phyloP scores from a whole-genome alignment of 1,140 invertebrate species.

The Rhopalosiphum padi region DNA sequence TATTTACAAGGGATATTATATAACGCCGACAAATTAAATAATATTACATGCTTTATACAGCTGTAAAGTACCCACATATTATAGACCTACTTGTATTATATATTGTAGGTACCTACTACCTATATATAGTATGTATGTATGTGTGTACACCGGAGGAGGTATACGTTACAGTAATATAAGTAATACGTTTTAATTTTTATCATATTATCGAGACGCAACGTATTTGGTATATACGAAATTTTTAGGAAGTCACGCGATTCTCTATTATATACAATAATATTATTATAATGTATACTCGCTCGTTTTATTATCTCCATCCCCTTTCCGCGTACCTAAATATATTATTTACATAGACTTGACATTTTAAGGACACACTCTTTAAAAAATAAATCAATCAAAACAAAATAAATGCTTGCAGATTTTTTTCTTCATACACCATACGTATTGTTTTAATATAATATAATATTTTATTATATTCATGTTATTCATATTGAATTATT shows the following conservation, averaged over 20 bases:
- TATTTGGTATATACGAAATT: not conserved
- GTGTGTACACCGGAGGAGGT: not conserved
- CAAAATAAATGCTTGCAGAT: not conserved
- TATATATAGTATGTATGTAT: not conserved
- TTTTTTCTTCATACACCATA: not conserved
- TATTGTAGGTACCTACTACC: not conserved
- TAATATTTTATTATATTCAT: not conserved
- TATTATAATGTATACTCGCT: not conserved
- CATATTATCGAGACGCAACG: not conserved
- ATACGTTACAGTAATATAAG: not conserved
- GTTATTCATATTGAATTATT: not conserved
- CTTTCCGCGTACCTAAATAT: not conserved
- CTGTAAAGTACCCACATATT: not conserved
- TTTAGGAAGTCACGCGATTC: slow-evolving; percentile 24
- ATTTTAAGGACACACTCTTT: slow-evolving; percentile 41
- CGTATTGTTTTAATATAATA: not conserved
- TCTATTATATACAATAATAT: not conserved
- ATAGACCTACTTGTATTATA: not conserved
- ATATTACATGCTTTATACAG: not conserved
- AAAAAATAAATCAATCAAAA: not conserved
- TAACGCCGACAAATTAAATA: not conserved
- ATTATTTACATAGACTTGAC: slow-evolving; percentile 10
- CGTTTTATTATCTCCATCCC: not conserved
- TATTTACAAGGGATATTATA: not conserved
- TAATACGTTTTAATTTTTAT: not conserved